Evolutionary conservation across 1,140 invertebrate genomes (phyloP), one percentile per base, ranked within the genome.

Genomic region (Cydia fagiglandana): DNA sequence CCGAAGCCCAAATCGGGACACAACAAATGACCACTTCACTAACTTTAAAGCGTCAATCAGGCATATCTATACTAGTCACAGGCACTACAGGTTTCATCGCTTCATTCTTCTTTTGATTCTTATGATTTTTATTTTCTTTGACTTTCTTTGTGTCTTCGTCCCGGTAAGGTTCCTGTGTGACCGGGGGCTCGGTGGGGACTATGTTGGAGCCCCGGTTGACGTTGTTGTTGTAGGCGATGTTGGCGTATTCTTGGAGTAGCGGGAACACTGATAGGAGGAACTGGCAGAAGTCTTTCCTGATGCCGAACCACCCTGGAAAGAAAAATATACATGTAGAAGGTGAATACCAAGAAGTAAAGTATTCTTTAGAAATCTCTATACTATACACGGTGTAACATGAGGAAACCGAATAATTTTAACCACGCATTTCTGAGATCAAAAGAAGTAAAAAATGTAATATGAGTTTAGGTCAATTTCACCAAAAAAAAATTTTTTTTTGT

Each of bases 201-300:
- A 76, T 89, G 82, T 81, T 93, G 76, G 77, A 92, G 89, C 75
- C 93, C 86, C 83, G 89, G 80, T 77, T 94, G 82, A 91, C 90
- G 78, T 96, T 95, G 50, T 95, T 96, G 90, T 96, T 96, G 86
- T 99, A 99, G 2, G 98, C 98, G 83, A 99, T 99, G 90, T 99
- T 99, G 4, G 98, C 98, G 89, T 99, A 99, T 87, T 99, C 98
- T 94, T 99, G 98, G 15, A 99, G 94, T 76, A 98, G 94, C 1
- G 98, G 98, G 94, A 98, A 99, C 0, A 97, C 94, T 45, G 97
- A 96, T 7, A 99, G 93, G 1, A 99, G 91, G 90, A 99, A 99
- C 83, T 98, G 97, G 88, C 98, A 99, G 88, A 99, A 99, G 84
- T 99, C 98, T 94, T 99, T 99, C 73, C 98, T 94, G 79, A 99